Base-by-base conservation (phyloP, 2,888 invertebrate species). In the Megaustenia siamemsis region DNA sequence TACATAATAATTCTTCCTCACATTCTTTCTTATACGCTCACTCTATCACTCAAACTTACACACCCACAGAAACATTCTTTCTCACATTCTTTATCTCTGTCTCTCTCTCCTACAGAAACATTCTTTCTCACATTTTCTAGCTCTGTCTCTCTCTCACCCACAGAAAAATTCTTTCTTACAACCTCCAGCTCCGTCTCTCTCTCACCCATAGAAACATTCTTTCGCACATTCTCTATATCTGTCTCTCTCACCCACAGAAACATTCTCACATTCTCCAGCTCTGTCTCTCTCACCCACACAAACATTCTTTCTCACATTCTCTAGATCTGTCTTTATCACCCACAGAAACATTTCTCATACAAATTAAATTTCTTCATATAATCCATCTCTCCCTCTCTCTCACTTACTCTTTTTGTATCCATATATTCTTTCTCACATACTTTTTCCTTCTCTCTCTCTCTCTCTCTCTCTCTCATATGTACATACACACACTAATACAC, bases 271-370 rank as follows among this genome's bases (percentile, higher is more conserved):
- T 38, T 18, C 43, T 24, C 71, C 15, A 40, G 12, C 71, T 38
- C 71, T 43, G 15, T 43, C n/a, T 71, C 15, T 71, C 43, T 43
- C 71, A 40, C 40, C 43, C 40, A 12, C 43, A 60, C 77, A 60
- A 60, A 60, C 77, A 60, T 38, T 77, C 32, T 60, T 53, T 53
- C 76, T 76, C 76, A 28, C 49, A 32, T 53, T n/a, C n/a, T n/a
- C n/a, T n/a, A n/a, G n/a, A n/a, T n/a, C n/a, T n/a, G n/a, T n/a
- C 35, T 18, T 28, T 53, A 28, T 24, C n/a, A n/a, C n/a, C n/a
- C n/a, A n/a, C n/a, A n/a, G n/a, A n/a, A n/a, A n/a, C n/a, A n/a
- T n/a, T n/a, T n/a, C n/a, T n/a, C n/a, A n/a, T n/a, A n/a, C n/a
- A n/a, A n/a, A n/a, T n/a, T n/a, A n/a, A n/a, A n/a, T 24, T 40